phyloP scores from a whole-genome alignment of 2,113 vertebrate species.

The Ptilonorhynchus violaceus region DNA sequence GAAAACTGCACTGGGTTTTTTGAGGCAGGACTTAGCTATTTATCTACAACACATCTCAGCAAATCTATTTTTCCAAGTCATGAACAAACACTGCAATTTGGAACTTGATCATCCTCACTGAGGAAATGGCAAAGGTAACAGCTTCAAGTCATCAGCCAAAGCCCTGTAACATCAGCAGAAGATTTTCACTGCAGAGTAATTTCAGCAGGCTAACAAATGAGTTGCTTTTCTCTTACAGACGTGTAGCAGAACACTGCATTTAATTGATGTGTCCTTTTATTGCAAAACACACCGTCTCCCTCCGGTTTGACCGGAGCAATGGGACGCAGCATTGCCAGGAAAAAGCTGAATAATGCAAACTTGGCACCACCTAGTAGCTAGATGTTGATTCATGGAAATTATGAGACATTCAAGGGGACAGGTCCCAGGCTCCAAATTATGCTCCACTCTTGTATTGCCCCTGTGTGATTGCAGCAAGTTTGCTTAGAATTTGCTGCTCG shows the following conservation, averaged over 20 bases:
- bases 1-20: background rate
- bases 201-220: constrained; percentile 41
- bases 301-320: background rate
- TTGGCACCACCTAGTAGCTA: background rate
- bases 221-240: background rate
- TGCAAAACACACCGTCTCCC: background rate
- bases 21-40: background rate
- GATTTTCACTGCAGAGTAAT: background rate
- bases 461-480: background rate
- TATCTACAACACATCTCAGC: background rate
- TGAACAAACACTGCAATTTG: background rate
- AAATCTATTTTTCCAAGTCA: background rate
- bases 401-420: constrained; percentile 26
- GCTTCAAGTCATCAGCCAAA: background rate
- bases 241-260: background rate
- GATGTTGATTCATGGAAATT: constrained; percentile 38
- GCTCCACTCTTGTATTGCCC: constrained; percentile 13
- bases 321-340: background rate
- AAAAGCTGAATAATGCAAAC: background rate
- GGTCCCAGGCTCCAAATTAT: constrained; percentile 49
- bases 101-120: background rate
- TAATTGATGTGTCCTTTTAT: constrained; percentile 34
- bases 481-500: constrained; percentile 29
- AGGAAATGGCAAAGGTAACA: constrained; percentile 15
- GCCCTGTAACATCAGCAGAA: background rate